Conservation (phyloP, 2,888 invertebrate species). For the Amiota minor region DNA sequence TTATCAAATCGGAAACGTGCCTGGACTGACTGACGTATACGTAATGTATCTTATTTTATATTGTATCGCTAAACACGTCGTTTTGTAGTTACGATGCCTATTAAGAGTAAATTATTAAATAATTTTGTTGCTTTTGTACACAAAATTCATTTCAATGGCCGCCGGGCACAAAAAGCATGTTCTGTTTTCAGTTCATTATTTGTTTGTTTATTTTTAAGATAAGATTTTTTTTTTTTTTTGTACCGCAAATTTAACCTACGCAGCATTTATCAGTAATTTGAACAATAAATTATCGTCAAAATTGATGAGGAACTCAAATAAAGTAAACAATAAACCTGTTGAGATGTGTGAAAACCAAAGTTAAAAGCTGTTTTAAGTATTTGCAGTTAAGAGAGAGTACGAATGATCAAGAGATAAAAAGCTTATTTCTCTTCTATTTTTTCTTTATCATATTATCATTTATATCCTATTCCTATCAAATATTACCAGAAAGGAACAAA, state of each 20-base stretch:
- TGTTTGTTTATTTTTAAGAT: no score
- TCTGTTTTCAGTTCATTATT: no score
- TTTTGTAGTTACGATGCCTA: neutral
- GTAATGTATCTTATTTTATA: slow-evolving; percentile 48
- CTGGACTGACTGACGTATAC: slow-evolving; percentile 60
- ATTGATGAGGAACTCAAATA: neutral
- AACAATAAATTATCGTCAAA: neutral
- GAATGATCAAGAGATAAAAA: no score
- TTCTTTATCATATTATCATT: no score
- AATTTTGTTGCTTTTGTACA: neutral
- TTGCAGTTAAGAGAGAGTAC: no score
- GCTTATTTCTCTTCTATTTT: no score
- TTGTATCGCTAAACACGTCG: slow-evolving; percentile 41
- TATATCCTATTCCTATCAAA: no score
- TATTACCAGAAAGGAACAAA: no score
- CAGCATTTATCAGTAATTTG: no score
- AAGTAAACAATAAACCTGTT: slow-evolving; percentile 12
- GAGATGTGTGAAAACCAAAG: neutral
- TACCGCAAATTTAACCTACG: no score
- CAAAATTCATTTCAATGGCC: neutral
- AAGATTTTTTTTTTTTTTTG: no score
- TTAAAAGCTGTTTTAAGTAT: neutral
- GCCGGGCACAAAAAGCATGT: no score
- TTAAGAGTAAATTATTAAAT: slow-evolving; percentile 7
- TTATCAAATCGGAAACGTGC: neutral